These are phyloP conservation scores for Hydropsyche betteni DNA, from an alignment of 2,888 invertebrate species.

Conservation along the genomic window DNA sequence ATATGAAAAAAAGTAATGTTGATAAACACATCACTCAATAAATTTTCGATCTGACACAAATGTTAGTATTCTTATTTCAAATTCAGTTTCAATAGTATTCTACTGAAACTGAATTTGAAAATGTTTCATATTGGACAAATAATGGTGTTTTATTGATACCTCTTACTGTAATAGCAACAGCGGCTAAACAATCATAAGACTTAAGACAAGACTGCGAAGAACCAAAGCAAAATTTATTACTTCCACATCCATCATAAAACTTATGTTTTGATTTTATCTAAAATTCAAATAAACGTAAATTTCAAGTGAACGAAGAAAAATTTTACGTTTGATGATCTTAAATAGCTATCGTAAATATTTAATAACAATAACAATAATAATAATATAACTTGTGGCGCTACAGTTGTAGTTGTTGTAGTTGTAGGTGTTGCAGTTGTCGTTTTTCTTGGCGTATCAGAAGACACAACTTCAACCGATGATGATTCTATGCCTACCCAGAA, in stretches of 20 bases:
- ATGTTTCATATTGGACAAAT: neutral
- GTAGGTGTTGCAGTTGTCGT: conserved; percentile 58
- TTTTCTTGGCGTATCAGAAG: conserved; percentile 59
- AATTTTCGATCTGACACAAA: too few species aligned
- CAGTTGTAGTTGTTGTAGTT: conserved; percentile 53
- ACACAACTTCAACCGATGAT: conserved; percentile 72
- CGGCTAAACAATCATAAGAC: conserved; percentile 73
- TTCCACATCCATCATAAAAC: conserved; percentile 79
- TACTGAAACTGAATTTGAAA: too few species aligned
- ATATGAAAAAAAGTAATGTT: too few species aligned
- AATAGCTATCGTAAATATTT: too few species aligned
- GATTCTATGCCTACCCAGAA: conserved; percentile 85
- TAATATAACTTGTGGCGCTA: neutral
- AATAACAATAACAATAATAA: neutral
- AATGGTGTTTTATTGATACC: conserved; percentile 55
- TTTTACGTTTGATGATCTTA: too few species aligned
- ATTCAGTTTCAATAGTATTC: too few species aligned
- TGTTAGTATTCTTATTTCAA: too few species aligned
- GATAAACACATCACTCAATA: neutral
- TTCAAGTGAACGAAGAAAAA: too few species aligned
- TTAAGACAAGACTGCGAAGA: conserved; percentile 75
- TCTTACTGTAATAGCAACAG: conserved; percentile 71
- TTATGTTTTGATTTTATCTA: conserved; percentile 62
- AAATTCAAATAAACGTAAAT: neutral
- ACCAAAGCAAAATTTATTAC: conserved; percentile 81